Percentiles rank a stretch among this genome's conserved stretches.
These are phyloP conservation scores for Trachelipus rathkii DNA, from an alignment of 1,140 invertebrate species.

Conservation along the genomic window DNA sequence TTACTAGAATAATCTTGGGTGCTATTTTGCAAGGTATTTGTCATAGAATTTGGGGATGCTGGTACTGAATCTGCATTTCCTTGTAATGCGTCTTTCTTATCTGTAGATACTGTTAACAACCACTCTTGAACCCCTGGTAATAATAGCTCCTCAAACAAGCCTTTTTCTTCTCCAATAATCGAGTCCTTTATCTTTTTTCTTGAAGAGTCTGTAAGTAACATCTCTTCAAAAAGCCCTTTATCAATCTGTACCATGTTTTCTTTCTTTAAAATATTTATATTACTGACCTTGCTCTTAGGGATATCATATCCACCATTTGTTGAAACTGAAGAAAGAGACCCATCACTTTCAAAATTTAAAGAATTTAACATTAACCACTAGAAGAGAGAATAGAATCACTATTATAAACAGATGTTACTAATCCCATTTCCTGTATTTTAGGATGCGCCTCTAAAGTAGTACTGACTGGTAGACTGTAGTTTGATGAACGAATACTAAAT, in stretches of 20 bases:
- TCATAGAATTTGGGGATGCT: slow-evolving; percentile 17
- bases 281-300: not conserved
- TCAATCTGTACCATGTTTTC: slow-evolving; percentile 27
- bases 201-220: slow-evolving; percentile 37
- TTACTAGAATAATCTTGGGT: slow-evolving; percentile 4
- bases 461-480: slow-evolving; percentile 24
- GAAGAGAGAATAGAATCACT: slow-evolving; percentile 25
- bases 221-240: slow-evolving; percentile 42
- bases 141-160: slow-evolving; percentile 38
- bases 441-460: slow-evolving; percentile 24
- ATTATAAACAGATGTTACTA: slow-evolving; percentile 24
- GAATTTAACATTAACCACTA: slow-evolving; percentile 24
- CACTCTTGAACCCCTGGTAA: slow-evolving; percentile 38
- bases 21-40: slow-evolving; percentile 8
- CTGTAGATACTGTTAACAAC: slow-evolving; percentile 28
- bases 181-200: slow-evolving; percentile 32
- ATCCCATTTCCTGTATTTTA: slow-evolving; percentile 4
- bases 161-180: slow-evolving; percentile 28
- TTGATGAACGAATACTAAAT: slow-evolving; percentile 30
- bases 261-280: not conserved
- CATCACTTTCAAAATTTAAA: slow-evolving; percentile 25
- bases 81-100: slow-evolving; percentile 29
- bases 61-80: not conserved
- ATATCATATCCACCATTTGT: not conserved
- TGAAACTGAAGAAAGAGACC: not conserved